phyloP scores from a whole-genome alignment of 1,140 invertebrate species.

The Pseudomyrmex flavicornis region DNA sequence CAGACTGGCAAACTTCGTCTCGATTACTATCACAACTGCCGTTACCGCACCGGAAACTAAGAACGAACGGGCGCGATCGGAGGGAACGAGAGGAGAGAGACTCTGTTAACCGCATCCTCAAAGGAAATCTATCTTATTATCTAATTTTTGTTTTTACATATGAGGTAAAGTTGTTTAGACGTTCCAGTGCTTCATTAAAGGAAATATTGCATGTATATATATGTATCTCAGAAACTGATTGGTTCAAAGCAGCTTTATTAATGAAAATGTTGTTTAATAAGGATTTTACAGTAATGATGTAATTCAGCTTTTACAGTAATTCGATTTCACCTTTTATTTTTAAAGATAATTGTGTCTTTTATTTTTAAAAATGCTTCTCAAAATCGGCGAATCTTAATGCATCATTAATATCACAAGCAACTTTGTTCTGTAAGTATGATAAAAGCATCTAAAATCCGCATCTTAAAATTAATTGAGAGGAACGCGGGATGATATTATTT shows the following conservation, averaged over 20 bases:
- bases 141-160: slow-evolving; percentile 25
- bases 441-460: too few species aligned
- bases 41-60: slow-evolving; percentile 41
- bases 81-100: too few species aligned
- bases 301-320: too few species aligned
- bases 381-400: too few species aligned
- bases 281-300: too few species aligned
- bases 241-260: background rate
- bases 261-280: too few species aligned
- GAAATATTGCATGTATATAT: too few species aligned
- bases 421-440: too few species aligned
- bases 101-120: slow-evolving; percentile 50
- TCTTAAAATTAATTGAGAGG: slow-evolving; percentile 5
- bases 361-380: too few species aligned
- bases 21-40: slow-evolving; percentile 55
- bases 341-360: too few species aligned
- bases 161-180: background rate
- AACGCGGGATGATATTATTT: background rate
- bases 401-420: too few species aligned
- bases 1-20: slow-evolving; percentile 39
- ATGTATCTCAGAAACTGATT: background rate
- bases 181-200: background rate
- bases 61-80: slow-evolving; percentile 35
- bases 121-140: slow-evolving; percentile 49
- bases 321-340: too few species aligned